These are phyloP conservation scores for Torymus auratus DNA, from an alignment of 2,888 invertebrate genomes.

Conservation along the genomic window DNA sequence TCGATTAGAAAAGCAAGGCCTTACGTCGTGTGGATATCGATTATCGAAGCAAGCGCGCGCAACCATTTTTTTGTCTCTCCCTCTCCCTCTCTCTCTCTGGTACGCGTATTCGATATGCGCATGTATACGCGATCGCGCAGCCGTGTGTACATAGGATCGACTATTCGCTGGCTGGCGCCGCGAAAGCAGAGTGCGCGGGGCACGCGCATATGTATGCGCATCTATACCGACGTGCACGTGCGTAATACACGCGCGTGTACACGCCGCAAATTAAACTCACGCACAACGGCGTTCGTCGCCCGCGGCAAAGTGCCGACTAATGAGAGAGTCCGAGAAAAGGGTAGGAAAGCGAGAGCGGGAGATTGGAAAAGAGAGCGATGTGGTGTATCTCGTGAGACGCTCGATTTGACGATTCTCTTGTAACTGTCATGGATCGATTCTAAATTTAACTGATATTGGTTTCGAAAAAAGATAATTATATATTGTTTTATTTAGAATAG, in stretches of 20 bases:
- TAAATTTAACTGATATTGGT: no score
- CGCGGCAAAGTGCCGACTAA: conserved; percentile 73
- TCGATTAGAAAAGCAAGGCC: no score
- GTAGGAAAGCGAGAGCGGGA: conserved; percentile 42
- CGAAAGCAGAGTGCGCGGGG: background rate
- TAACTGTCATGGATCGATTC: no score
- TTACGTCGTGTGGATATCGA: no score
- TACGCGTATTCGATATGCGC: background rate
- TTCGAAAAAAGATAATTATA: no score
- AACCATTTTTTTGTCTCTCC: background rate
- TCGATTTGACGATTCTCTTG: no score
- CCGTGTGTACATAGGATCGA: conserved; percentile 54
- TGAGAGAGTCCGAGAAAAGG: conserved; percentile 69
- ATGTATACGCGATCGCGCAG: background rate
- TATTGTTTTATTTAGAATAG: no score
- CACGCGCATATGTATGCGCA: conserved; percentile 49
- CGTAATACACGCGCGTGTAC: conserved; percentile 63
- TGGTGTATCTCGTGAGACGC: background rate
- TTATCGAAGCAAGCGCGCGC: no score
- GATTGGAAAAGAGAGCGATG: conserved; percentile 50
- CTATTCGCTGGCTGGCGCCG: conserved; percentile 47
- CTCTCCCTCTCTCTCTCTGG: background rate
- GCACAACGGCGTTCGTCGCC: conserved; percentile 66
- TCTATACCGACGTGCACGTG: conserved; percentile 62
- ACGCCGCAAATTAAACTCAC: conserved; percentile 74